Base-by-base conservation (phyloP, 2,113 vertebrate species). In the Turdus rufiventris region DNA sequence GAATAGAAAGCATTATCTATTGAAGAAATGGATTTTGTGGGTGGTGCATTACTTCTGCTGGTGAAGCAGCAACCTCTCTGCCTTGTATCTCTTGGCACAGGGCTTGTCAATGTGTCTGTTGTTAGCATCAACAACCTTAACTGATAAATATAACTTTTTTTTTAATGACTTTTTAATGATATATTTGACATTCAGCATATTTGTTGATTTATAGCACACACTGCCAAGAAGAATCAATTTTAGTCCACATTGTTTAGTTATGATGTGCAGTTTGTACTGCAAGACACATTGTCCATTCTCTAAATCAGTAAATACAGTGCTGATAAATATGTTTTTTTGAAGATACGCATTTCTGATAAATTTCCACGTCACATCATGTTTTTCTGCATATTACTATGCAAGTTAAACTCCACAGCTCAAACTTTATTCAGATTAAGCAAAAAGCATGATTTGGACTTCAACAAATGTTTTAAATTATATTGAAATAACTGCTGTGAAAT, bases 361-460 rank as follows among this genome's bases (percentile, higher is more conserved):
- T 66, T 81, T 86, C 42, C 18, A 15, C 1, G 6, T 45, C 72
- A 63, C 9, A 62, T 28, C 10, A 2, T 0, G 0, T 40, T 81
- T 78, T 93, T 40, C 66, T 93, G 36, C 21, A 17, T 60, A 25
- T 13, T 51, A 5, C 29, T 38, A 7, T 1, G 0, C 21, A 26
- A 79, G 31, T 8, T 63, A 40, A 78, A 78, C 6, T 72, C 38
- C 16, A 25, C 4, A n/a, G 14, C 12, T 85, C 36, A 57, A 42
- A 13, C 3, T 60, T 92, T 70, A 63, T 72, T 90, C 18, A 53
- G 21, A 56, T 65, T 25, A 54, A 85, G 31, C 4, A 75, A 61
- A 76, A 53, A 18, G 1, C 15, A 33, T 53, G 15, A 33, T 48
- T 54, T 42, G 29, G 5, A 10, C 47, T 71, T 80, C 33, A 89